phyloP scores from a whole-genome alignment of 2,797 vertebrate genomes.

The Atherinosoma microstoma region DNA sequence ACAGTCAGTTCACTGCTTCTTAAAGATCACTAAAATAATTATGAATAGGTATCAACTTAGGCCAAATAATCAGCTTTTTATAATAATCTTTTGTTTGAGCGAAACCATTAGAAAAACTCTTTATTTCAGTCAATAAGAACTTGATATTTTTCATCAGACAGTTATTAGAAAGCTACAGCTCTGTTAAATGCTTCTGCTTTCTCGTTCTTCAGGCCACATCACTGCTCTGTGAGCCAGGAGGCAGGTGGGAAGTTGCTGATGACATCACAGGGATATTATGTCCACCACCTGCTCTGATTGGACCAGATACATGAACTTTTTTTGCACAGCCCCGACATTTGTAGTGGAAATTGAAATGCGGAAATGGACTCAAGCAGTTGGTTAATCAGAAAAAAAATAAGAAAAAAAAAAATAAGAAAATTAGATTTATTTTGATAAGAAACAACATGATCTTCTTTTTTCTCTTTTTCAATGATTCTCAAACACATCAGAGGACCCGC shows the following conservation, averaged over 20 bases:
- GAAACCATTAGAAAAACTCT: not conserved
- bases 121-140: not conserved
- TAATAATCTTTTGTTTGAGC: not conserved
- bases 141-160: not conserved
- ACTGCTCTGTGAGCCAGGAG: slow-evolving; percentile 60
- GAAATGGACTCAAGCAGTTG: slow-evolving; percentile 87
- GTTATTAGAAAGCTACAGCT: not conserved
- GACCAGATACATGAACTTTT: slow-evolving; percentile 92
- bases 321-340: slow-evolving; percentile 96
- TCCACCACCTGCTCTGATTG: slow-evolving; percentile 93
- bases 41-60: not conserved
- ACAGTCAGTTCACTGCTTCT: not conserved
- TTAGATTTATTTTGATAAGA: slow-evolving; percentile 99
- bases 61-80: not conserved
- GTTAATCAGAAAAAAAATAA: slow-evolving; percentile 81
- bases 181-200: not conserved
- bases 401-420: slow-evolving; percentile 55
- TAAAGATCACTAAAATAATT: not conserved
- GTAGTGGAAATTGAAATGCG: slow-evolving; percentile 92
- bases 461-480: slow-evolving; percentile 85
- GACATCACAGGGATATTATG: slow-evolving; percentile 84
- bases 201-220: slow-evolving; percentile 40
- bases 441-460: slow-evolving; percentile 86
- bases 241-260: slow-evolving; percentile 66
- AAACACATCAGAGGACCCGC: slow-evolving; percentile 80